phyloP scores from a whole-genome alignment of 2,797 vertebrate species.

The Xiphophorus birchmanni region DNA sequence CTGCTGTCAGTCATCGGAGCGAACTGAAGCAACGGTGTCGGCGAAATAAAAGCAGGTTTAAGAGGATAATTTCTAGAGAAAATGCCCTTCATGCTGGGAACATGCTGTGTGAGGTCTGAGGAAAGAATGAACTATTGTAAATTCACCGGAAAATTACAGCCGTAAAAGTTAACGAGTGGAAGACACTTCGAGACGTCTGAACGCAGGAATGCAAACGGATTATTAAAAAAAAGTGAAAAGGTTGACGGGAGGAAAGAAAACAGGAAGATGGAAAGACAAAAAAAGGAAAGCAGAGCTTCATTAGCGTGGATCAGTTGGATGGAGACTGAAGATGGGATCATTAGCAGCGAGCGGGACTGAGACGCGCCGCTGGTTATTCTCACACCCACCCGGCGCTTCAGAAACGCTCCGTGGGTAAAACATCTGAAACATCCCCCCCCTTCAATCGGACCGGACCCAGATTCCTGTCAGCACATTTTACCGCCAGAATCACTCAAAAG shows the following conservation, averaged over 20 bases:
- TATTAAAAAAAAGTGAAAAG: neutral
- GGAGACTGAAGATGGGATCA: slow-evolving; percentile 63
- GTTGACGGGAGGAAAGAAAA: neutral
- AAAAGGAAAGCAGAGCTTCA: slow-evolving; percentile 50
- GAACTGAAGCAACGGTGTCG: slow-evolving; percentile 26
- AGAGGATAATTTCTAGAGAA: slow-evolving; percentile 51
- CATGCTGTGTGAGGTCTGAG: slow-evolving; percentile 11
- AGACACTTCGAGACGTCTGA: neutral
- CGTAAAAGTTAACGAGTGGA: slow-evolving; percentile 4
- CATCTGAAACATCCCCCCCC: slow-evolving; percentile 30
- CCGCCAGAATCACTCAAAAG: neutral
- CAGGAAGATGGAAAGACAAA: neutral
- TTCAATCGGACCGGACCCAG: slow-evolving; percentile 11
- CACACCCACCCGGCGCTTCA: slow-evolving; percentile 40
- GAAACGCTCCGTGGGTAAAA: slow-evolving; percentile 46
- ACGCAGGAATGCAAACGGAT: neutral
- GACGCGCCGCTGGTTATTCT: slow-evolving; percentile 63
- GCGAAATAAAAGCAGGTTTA: slow-evolving; percentile 45
- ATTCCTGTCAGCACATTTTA: slow-evolving; percentile 3
- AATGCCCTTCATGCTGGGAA: slow-evolving; percentile 24
- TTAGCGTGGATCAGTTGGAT: slow-evolving; percentile 58
- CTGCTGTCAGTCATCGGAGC: slow-evolving; percentile 36
- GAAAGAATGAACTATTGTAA: slow-evolving; percentile 22
- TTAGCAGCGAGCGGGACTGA: slow-evolving; percentile 58
- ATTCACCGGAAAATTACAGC: neutral